Evolutionary conservation across 2,113 vertebrate genomes (phyloP), one percentile per base, ranked within the genome.

Genomic region (Atlantisia rogersi): DNA sequence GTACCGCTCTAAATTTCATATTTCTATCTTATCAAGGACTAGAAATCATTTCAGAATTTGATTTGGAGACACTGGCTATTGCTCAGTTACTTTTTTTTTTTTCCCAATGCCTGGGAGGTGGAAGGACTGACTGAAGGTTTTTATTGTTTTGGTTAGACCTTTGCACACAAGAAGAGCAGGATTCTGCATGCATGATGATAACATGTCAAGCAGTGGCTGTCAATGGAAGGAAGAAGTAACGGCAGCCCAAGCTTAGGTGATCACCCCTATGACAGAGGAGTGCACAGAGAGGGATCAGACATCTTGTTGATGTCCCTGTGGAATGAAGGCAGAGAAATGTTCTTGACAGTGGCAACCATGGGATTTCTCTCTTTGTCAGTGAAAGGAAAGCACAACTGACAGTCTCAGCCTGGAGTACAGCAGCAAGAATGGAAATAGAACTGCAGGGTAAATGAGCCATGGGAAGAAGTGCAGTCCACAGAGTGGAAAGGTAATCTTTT

Each of bases 311-410:
- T 91, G 71, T 97, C 95, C 92, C 95, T 91, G 87, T 88, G 96
- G 96, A 96, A 80, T 89, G 88, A 95, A 96, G 74, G 71, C 86
- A 91, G 74, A 86, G 85, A 95, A 97, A 91, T 90, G 60, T 88
- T 95, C 92, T 94, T 98, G 97, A 97, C 97, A 98, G 93, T 96
- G 94, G 75, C 82, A 95, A 87, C 95, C 92, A 94, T 92, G 97
- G 97, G 95, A 97, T 97, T 97, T 97, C 80, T 97, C 63, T 88
- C 71, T 94, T 89, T 97, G 96, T 94, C 97, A 97, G 93, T 46
- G 84, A 96, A 90, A 86, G 52, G 64, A 92, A 95, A 91, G 88
- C 69, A 86, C 82, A 95, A 65, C 77, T 97, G 97, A 98, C 97
- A 97, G 79, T 85, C 93, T 91, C 74, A 93, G 83, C 87, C 85